Percentiles rank a stretch among this genome's conserved stretches.
phyloP scores from a whole-genome alignment of 2,113 vertebrate species.

The Pterocles burchelli region DNA sequence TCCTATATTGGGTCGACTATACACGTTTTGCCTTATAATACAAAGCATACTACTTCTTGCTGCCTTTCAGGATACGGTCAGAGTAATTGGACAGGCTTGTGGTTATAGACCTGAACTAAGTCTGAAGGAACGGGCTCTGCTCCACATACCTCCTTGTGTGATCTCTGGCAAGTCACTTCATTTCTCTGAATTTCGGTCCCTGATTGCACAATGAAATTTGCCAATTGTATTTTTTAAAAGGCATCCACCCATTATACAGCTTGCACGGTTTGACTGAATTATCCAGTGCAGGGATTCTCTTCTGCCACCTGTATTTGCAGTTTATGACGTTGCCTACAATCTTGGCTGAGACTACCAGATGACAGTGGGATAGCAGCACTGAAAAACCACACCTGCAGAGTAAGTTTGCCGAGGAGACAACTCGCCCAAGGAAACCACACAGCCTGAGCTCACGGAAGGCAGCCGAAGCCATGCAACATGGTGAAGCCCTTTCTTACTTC shows the following conservation, averaged over 20 bases:
- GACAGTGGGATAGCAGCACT: neutral
- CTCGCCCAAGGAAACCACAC: neutral
- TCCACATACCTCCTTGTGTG: neutral
- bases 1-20: fast-evolving
- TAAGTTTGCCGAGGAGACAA: neutral
- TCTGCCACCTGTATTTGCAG: neutral
- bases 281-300: neutral
- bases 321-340: fast-evolving
- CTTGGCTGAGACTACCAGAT: neutral
- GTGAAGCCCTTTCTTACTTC: neutral
- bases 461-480: fast-evolving
- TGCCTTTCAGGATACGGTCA: neutral
- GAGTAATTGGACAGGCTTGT: neutral
- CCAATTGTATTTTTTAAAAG: neutral
- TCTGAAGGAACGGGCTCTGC: neutral
- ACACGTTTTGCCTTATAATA: neutral
- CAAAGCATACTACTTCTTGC: neutral
- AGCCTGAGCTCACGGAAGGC: neutral
- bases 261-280: neutral
- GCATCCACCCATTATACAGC: neutral
- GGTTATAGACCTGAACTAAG: neutral
- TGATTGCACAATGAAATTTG: neutral
- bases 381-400: neutral
- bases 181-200: neutral
- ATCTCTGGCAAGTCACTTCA: neutral